Base-by-base conservation (phyloP, 2,797 vertebrate species). In the Taeniopygia guttata region DNA sequence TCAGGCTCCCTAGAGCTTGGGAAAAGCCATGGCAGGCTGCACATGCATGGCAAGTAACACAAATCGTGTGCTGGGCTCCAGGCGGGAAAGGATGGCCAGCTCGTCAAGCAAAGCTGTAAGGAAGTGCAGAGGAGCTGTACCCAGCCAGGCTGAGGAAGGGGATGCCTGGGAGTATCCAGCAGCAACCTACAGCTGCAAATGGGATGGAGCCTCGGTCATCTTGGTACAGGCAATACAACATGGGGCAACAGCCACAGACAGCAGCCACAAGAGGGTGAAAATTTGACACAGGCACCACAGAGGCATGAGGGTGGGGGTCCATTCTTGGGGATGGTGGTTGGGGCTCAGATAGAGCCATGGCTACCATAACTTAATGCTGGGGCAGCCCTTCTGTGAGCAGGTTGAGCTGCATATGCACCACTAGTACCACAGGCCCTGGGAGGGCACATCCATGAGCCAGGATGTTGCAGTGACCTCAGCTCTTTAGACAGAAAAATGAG, bases 211-310 rank as follows among this genome's bases (percentile, higher is more conserved):
- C 21, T 64, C 29, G n/a, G n/a, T 42, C 11, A 4, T 62, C 26
- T 63, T 42, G 5, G n/a, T 69, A 18, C 42, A 51, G 42, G 40
- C 42, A 21, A 25, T 51, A 40, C 7, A 69, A 58, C 26, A 26
- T 2, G 5, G 23, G 34, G 16, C 46, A 82, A 26, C 6, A 82
- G 32, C 16, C 54, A 64, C 49, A n/a, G 45, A 42, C 43, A 66
- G 55, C 59, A 92, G 27, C 27, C 11, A 10, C 22, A 36, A 5
- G 22, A 22, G 22, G 8, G 15, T 49, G 48, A 11, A 48, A 16
- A 27, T 2, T 59, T 34, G 54, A 60, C 23, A 34, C 0, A 5
- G 22, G 16, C 54, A n/a, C 23, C 30, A 46, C 0, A 0, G n/a
- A 58, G 23, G 7, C 19, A 56, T 34, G 55, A 2, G 20, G 0